Evolutionary conservation across 2,888 invertebrate genomes (phyloP), one percentile per base, ranked within the genome.

Genomic region (Ceraclea dissimilis): DNA sequence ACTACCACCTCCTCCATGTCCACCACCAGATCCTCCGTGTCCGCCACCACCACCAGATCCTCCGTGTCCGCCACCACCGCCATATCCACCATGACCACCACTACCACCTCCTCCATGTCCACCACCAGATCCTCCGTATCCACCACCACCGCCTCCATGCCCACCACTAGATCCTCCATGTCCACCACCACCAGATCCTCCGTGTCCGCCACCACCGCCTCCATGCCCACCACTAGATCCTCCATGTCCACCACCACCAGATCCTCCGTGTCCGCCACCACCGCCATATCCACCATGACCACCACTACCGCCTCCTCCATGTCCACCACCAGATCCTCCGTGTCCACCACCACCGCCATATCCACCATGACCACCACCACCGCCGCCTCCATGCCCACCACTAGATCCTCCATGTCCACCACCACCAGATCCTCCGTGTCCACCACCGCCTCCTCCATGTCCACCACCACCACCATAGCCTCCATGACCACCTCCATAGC

Each of bases 361-460:
- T 20, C n/a, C 13, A 49, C 21, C 26, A 63, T 33, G 43, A 71
- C 74, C 71, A 74, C 69, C 1, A 75, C 62, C 16, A 74, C 63
- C 0, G 71, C 66, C 68, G 73, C 69, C 49, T 73, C 16, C 49
- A 22, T 22, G n/a, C n/a, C 68, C 0, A 74, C 56, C 31, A 65
- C 67, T 0, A 69, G 70, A 0, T 58, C 52, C 0, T 60, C 60
- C 11, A 73, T 67, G 21, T 71, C 71, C 2, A 75, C 65, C 17
- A 68, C 65, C 26, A 65, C 60, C 31, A 75, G 61, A 39, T 69
- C 69, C 52, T 64, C 64, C 1, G 52, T 43, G 0, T 26, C 26
- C 26, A 26, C 26, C 26, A 26, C 26, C 10, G 10, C 10, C 4
- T 26, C 26, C 26, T 26, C 26, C 26, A 26, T 26, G 26, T 26